Conservation (phyloP, 2,113 vertebrate genomes). For the Dissostichus mawsoni region DNA sequence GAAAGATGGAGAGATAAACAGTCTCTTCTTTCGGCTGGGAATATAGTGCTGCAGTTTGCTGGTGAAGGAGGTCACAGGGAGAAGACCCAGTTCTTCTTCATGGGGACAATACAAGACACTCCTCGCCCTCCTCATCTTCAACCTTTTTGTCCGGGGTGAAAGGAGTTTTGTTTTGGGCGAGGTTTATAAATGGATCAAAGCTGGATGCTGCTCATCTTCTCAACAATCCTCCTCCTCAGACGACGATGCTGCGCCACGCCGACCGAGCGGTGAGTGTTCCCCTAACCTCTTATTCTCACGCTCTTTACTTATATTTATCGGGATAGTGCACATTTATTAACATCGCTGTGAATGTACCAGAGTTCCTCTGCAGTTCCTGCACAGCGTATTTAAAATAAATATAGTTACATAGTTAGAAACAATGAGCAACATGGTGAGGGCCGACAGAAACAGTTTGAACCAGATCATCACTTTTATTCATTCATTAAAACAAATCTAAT, state of each 20-base stretch:
- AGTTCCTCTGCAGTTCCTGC: no score
- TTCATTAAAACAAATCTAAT: no score
- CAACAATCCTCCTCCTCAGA: constrained; percentile 15
- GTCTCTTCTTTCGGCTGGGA: constrained; percentile 55
- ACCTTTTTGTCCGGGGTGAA: constrained; percentile 67
- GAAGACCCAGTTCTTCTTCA: constrained; percentile 55
- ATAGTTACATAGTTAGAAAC: no score
- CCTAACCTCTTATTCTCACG: no score
- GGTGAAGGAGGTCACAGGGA: constrained; percentile 65
- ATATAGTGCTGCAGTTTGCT: constrained; percentile 47
- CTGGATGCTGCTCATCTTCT: constrained; percentile 43
- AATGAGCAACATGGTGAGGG: no score
- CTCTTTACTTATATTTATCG: no score
- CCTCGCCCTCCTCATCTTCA: background rate
- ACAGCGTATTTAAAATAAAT: no score
- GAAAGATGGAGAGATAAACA: constrained; percentile 43
- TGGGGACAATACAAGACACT: constrained; percentile 52
- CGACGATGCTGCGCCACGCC: constrained; percentile 41
- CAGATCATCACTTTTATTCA: no score
- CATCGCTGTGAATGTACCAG: no score
- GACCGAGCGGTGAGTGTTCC: constrained; percentile 70
- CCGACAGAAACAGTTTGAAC: no score
- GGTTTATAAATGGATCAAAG: constrained; percentile 78
- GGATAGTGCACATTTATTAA: no score
- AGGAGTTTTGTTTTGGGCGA: constrained; percentile 53